These are phyloP conservation scores for Abramis brama DNA, from an alignment of 2,113 vertebrate species.

Conservation along the genomic window DNA sequence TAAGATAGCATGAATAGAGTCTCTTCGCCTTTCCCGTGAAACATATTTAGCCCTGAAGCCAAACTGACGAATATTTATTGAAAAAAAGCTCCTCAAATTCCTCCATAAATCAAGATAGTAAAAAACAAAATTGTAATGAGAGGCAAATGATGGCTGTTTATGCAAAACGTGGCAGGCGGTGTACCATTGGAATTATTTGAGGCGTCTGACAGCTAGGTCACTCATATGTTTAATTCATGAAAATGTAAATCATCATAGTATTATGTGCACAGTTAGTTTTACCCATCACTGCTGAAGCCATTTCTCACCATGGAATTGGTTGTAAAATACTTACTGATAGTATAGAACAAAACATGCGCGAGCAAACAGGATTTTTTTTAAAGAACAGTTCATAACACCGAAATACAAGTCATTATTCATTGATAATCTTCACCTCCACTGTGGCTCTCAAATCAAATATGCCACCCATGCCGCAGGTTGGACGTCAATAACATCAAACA, in stretches of 20 bases:
- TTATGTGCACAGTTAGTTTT: conserved; percentile 41
- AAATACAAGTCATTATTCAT: neutral
- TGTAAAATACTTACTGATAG: neutral
- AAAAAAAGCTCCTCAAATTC: conserved; percentile 1
- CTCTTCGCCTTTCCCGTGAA: neutral
- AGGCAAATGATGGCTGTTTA: conserved; percentile 35
- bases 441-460: neutral
- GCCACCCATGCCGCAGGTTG: neutral
- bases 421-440: neutral
- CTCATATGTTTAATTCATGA: conserved; percentile 44
- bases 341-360: neutral
- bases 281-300: neutral
- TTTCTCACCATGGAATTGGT: neutral
- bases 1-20: neutral
- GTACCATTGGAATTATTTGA: conserved; percentile 36
- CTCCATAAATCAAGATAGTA: conserved; percentile 32
- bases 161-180: conserved; percentile 32
- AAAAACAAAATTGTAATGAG: conserved; percentile 25
- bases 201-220: conserved; percentile 35
- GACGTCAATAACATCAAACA: neutral
- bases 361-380: neutral
- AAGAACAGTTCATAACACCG: neutral
- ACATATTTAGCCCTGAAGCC: conserved; percentile 22
- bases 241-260: conserved; percentile 46
- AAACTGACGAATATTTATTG: conserved; percentile 33